phyloP scores from a whole-genome alignment of 2,888 invertebrate genomes.

The Thymelicus acteon region DNA sequence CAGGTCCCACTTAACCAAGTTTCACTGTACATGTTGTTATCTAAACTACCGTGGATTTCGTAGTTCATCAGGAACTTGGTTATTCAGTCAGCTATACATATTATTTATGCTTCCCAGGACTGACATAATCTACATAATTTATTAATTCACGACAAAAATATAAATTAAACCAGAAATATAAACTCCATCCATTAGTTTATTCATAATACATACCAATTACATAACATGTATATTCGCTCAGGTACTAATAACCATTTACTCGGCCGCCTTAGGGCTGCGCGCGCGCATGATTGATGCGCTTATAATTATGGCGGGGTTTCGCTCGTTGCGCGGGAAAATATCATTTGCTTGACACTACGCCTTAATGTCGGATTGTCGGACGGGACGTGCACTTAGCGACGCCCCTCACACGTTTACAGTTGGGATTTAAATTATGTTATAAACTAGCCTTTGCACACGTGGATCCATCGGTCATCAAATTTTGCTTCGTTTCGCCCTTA shows the following conservation, averaged over 20 bases:
- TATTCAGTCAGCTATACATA: too few relatives aligned
- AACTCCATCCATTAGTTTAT: conserved; percentile 13
- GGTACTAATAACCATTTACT: conserved; percentile 72
- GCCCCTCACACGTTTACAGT: conserved; percentile 26
- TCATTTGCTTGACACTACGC: conserved; percentile 62
- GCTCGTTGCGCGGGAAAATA: conserved; percentile 67
- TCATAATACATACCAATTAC: conserved; percentile 37
- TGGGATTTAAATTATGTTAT: conserved; percentile 27
- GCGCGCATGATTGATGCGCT: conserved; percentile 79
- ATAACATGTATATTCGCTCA: conserved; percentile 52
- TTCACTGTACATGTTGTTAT: too few relatives aligned
- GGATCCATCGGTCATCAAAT: not conserved
- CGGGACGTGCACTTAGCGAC: conserved; percentile 32
- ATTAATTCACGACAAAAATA: too few relatives aligned
- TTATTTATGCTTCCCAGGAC: too few relatives aligned
- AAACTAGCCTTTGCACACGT: not conserved
- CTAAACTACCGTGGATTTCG: too few relatives aligned
- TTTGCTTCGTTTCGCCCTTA: not conserved
- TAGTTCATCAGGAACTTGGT: too few relatives aligned
- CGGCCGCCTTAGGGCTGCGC: conserved; percentile 58
- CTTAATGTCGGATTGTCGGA: conserved; percentile 45
- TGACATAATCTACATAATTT: too few relatives aligned
- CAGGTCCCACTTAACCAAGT: too few relatives aligned
- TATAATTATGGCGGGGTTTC: conserved; percentile 78
- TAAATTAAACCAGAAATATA: not conserved